Evolutionary conservation across 64 coral and sea anemone genomes (phyloP), one percentile per base, ranked within the genome.

Genomic region (Acropora tenuis): DNA sequence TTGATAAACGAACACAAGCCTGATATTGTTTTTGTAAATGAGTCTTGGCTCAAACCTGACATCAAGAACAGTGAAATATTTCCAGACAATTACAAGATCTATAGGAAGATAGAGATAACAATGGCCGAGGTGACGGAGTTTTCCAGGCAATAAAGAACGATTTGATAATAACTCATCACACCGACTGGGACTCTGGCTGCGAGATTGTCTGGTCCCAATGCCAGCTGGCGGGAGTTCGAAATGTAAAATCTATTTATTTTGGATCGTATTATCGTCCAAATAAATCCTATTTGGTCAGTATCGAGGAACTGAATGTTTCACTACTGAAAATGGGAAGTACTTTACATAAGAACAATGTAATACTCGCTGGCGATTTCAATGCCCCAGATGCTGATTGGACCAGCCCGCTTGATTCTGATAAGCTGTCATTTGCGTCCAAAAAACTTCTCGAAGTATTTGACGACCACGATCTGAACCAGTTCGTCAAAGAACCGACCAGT

Each of bases 121-220:
- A 82, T 1, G 55, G 43, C 16, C 30, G 1, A 11, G 88, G 78
- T 11, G 88, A 78, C 17, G 88, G 88, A 4, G 88, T 90, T 41
- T 90, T 90, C 44, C 78, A 90, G 50, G 78, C 88, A 6, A 42
- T 90, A 30, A 82, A 90, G 18, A 60, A 74, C 13, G 65, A 90
- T 17, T 2, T 82, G 40, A 90, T 90, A 50, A 17, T 61, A 6
- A 15, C 15, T 10, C 67, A 90, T 82, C 89, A 78, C 55, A 57
- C 60, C 9, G 89, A 82, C 6, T 69, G 71, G 4, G 78, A 90
- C 60, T 50, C 89, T 20, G 68, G 82, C 47, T 90, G 78, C 8
- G 59, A 89, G 69, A 89, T 89, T 69, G 69, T 89, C 55, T 89
- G 87, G 75, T 69, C 75, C 9, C 76, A 89, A 50, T 89, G 88